phyloP scores from a whole-genome alignment of 1,140 invertebrate species.

The Drosophila equinoxialis region DNA sequence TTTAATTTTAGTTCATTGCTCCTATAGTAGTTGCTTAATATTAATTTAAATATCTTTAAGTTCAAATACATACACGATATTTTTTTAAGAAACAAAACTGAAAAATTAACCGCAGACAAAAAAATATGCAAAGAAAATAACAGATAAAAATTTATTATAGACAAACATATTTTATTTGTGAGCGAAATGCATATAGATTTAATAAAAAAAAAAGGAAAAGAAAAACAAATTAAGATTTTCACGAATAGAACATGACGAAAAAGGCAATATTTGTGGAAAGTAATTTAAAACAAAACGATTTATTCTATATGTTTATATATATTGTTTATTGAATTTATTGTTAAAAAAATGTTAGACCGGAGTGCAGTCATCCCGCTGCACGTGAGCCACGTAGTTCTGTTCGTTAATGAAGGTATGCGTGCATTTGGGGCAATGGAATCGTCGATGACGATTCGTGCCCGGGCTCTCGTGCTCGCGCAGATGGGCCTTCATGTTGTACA shows the following conservation, averaged over 20 bases:
- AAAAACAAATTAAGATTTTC: conserved; percentile 51
- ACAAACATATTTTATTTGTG: conserved; percentile 79
- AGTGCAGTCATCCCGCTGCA: conserved; percentile 60
- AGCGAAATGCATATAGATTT: conserved; percentile 81
- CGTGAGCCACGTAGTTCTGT: conserved; percentile 61
- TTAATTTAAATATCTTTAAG: conserved; percentile 54
- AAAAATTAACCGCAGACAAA: conserved; percentile 59
- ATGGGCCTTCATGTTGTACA: conserved; percentile 85
- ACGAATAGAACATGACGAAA: conserved; percentile 42
- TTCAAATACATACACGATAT: conserved; percentile 51
- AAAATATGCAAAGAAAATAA: conserved; percentile 63
- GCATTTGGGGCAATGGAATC: conserved; percentile 66
- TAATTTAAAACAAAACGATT: neutral
- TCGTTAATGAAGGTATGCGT: conserved; percentile 74
- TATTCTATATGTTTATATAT: conserved; percentile 11
- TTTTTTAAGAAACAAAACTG: conserved; percentile 65
- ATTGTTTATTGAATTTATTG: neutral
- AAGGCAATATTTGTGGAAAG: neutral
- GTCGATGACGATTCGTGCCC: conserved; percentile 66
- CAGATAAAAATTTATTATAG: conserved; percentile 74
- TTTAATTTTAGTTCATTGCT: conserved; percentile 43
- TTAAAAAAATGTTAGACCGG: conserved; percentile 51
- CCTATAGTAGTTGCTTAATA: conserved; percentile 34
- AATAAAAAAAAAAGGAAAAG: conserved; percentile 53
- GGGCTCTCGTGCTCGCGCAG: conserved; percentile 68